Evolutionary conservation across 2,113 vertebrate genomes (phyloP).

Genomic region (Equus quagga): DNA sequence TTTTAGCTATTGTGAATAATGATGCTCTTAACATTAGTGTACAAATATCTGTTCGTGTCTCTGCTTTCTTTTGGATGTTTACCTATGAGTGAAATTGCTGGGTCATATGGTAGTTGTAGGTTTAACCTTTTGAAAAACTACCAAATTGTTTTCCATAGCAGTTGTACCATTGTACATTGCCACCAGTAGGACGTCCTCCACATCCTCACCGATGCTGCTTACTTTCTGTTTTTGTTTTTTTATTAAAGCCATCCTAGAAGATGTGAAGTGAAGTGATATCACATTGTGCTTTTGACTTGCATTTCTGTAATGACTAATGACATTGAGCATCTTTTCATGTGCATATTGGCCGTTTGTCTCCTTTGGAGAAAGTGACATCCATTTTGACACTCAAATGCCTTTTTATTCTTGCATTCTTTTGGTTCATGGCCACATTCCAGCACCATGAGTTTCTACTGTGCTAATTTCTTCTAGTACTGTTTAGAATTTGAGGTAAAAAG

Average conservation of each 20-base stretch:
- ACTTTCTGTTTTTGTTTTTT: neutral
- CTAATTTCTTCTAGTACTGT: constrained; percentile 54
- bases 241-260: no score
- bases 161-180: neutral
- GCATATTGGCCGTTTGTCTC: neutral
- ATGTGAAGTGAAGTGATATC: neutral
- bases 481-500: constrained; percentile 63
- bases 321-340: neutral
- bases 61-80: neutral
- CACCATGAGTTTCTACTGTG: neutral
- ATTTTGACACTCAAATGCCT: neutral
- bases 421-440: neutral
- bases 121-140: neutral
- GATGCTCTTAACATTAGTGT: neutral
- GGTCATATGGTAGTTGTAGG: no score
- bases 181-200: neutral
- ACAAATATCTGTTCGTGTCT: neutral
- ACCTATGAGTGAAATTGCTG: neutral
- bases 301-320: neutral
- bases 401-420: neutral
- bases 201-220: neutral
- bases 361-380: neutral
- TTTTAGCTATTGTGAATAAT: neutral
- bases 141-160: neutral
- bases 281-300: neutral